Evolutionary conservation across 2,797 vertebrate genomes (phyloP), one percentile per base, ranked within the genome.

Genomic region (Enteromius afrohamiltoni): DNA sequence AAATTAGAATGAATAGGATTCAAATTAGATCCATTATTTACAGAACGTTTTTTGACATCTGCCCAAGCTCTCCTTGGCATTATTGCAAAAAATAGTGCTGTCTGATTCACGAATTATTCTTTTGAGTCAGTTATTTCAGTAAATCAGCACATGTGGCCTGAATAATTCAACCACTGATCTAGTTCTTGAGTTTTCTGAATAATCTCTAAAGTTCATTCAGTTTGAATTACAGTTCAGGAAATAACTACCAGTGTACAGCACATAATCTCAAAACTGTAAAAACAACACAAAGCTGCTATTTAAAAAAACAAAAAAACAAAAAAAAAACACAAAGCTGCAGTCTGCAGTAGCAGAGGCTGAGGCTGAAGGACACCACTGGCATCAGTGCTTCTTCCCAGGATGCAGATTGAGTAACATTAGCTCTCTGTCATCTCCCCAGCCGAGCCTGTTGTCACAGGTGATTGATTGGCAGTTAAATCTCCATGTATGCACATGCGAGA

Each of bases 381-480:
- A 11, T 73, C 51, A 37, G 69, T 29, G 29, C 49, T 62, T 45
- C 75, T 77, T 77, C 29, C 31, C 21, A 64, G 19, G 9, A 31
- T 45, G 55, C 42, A 73, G 21, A 82, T 74, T 49, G 45, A 34
- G 51, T 82, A 60, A 74, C 69, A 64, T 64, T 73, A 73, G 55
- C 69, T 49, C 69, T 81, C 79, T 49, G 79, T 64, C 69, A 62
- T 73, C 55, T 81, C 40, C 26, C 21, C 4, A 34, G 55, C 14
- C 8, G 14, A 37, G 55, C 21, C 3, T 51, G 69, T 26, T 74
- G 58, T 74, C 29, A 77, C 21, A 45, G 16, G 42, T 73, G 80
- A 82, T 49, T 74, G 80, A 74, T 64, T 64, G 68, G 53, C 79
- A 81, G 68, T 62, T 64, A 81, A 49, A 58, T 74, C 42, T 73